Evolutionary conservation across 2,113 vertebrate genomes (phyloP).

Genomic region (Piliocolobus tephrosceles): DNA sequence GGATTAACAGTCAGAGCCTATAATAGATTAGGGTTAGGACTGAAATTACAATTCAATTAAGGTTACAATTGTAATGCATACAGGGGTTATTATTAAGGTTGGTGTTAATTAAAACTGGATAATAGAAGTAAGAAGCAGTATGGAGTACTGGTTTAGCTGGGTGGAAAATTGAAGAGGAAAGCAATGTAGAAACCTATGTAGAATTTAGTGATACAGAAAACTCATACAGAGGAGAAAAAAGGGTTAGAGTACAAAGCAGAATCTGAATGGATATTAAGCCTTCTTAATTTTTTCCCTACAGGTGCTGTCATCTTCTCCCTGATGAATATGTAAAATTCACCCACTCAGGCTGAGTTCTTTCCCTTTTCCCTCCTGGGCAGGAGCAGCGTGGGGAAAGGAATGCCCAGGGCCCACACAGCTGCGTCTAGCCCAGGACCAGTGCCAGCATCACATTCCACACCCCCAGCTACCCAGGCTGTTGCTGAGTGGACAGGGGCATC

Average conservation of each 20-base stretch:
- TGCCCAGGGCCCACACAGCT: slow-evolving; percentile 72
- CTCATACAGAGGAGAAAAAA: background rate
- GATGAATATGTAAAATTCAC: background rate
- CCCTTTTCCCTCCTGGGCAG: background rate
- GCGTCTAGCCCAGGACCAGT: background rate
- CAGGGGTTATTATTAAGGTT: slow-evolving; percentile 53
- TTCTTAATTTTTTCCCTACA: background rate
- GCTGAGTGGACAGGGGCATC: slow-evolving; percentile 63
- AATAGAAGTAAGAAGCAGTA: slow-evolving; percentile 38
- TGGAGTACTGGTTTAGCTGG: slow-evolving; percentile 53
- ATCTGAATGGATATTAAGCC: background rate
- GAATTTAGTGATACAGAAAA: background rate
- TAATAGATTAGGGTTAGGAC: slow-evolving; percentile 64
- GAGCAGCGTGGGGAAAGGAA: slow-evolving; percentile 65
- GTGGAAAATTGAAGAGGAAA: slow-evolving; percentile 62
- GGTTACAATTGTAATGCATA: slow-evolving; percentile 59
- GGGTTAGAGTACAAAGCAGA: background rate
- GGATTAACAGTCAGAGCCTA: slow-evolving; percentile 32
- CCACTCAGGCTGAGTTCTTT: background rate
- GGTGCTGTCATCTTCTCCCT: background rate
- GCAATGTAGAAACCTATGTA: background rate
- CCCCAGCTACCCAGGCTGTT: slow-evolving; percentile 59
- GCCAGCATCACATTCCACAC: slow-evolving; percentile 77
- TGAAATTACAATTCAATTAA: slow-evolving; percentile 70
- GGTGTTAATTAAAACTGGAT: slow-evolving; percentile 65